Conservation (phyloP, 1,140 invertebrate genomes). For the Pogonomyrmex californicus region DNA sequence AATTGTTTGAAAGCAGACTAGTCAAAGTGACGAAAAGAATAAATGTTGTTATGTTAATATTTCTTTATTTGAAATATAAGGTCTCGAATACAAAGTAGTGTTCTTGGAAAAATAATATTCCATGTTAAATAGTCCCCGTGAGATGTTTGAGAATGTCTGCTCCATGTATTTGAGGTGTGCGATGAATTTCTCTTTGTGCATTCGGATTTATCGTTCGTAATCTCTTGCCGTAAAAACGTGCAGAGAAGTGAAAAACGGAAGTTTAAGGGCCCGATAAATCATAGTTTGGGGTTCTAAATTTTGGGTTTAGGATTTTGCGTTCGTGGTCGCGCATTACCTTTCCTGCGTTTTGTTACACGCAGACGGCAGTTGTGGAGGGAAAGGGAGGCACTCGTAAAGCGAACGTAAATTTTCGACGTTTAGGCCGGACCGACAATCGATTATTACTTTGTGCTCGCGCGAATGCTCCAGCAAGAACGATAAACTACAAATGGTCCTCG, state of each 20-base stretch:
- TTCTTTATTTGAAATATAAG: not conserved
- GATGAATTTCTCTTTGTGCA: conserved; percentile 53
- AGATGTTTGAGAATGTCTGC: conserved; percentile 28
- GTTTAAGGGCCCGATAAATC: conserved; percentile 67
- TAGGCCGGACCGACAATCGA: conserved; percentile 75
- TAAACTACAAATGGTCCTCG: conserved; percentile 71
- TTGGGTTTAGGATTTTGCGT: conserved; percentile 55
- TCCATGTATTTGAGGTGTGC: conserved; percentile 14
- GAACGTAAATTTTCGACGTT: conserved; percentile 80
- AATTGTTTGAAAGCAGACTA: not conserved
- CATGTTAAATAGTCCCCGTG: conserved; percentile 18
- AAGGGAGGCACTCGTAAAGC: conserved; percentile 74
- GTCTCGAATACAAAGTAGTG: conserved; percentile 20
- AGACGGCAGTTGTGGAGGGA: conserved; percentile 26
- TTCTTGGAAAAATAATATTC: conserved; percentile 57
- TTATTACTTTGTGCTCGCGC: conserved; percentile 76
- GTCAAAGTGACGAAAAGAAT: not conserved
- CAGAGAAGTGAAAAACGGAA: conserved; percentile 52
- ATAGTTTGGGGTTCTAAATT: conserved; percentile 55
- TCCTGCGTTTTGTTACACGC: conserved; percentile 46
- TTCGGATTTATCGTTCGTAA: conserved; percentile 62
- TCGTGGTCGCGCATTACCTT: conserved; percentile 9
- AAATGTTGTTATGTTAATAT: not conserved
- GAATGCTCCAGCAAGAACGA: conserved; percentile 67
- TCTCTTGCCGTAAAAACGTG: conserved; percentile 20